Conservation (phyloP, 2,888 invertebrate species). For the Andrena camellia region DNA sequence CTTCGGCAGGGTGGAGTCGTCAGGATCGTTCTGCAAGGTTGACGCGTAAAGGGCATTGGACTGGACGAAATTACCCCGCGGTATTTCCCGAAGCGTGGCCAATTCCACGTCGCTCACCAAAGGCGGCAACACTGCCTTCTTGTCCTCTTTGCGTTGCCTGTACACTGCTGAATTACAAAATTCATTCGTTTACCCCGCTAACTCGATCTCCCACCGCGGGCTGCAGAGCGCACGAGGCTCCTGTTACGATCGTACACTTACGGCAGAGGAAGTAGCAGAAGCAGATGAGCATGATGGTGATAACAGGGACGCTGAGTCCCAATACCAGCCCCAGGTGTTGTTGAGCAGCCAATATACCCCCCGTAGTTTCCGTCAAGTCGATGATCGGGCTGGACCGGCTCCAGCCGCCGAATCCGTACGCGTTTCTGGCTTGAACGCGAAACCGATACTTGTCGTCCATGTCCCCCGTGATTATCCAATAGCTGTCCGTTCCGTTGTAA, state of each 20-base stretch:
- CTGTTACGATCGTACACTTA: constrained; percentile 81
- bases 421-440: constrained; percentile 92
- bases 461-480: constrained; percentile 90
- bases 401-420: constrained; percentile 93
- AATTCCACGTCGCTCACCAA: constrained; percentile 92
- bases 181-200: constrained; percentile 9
- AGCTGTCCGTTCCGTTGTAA: constrained; percentile 93
- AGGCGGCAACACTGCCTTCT: constrained; percentile 88
- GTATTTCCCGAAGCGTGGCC: constrained; percentile 94
- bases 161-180: constrained; percentile 86
- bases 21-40: constrained; percentile 89
- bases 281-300: constrained; percentile 81
- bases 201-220: not conserved
- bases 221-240: not conserved
- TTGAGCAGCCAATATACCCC: constrained; percentile 84
- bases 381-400: constrained; percentile 89
- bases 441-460: constrained; percentile 89
- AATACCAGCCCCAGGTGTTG: constrained; percentile 87
- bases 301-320: constrained; percentile 88
- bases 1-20: constrained; percentile 93
- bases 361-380: constrained; percentile 86
- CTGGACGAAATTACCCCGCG: constrained; percentile 91
- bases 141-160: constrained; percentile 89
- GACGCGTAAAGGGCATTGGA: constrained; percentile 94
- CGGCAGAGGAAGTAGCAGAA: constrained; percentile 86